Evolutionary conservation across 2,113 vertebrate species (phyloP).

Genomic region (Cyprinus carpio): DNA sequence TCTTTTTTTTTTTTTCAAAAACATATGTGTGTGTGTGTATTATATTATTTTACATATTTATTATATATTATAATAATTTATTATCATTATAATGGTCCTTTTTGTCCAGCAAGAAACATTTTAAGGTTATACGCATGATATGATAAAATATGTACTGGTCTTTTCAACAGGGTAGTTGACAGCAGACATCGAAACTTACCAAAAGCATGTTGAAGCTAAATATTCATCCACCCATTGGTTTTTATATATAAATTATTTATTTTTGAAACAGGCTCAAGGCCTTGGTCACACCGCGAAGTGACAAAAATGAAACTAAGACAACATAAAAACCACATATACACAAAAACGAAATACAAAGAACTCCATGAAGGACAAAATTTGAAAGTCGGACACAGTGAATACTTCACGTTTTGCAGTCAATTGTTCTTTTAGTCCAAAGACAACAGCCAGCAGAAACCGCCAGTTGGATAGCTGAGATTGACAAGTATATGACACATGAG

Average conservation of each 20-base stretch:
- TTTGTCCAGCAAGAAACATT: too few species aligned
- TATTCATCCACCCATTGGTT: neutral
- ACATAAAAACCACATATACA: neutral
- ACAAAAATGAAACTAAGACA: neutral
- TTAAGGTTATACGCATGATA: neutral
- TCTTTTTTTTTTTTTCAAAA: too few species aligned
- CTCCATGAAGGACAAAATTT: neutral
- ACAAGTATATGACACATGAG: slow-evolving; percentile 26
- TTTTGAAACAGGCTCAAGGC: neutral
- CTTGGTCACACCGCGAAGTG: neutral
- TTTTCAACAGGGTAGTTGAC: neutral
- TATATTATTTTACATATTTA: too few species aligned
- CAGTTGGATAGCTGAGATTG: slow-evolving; percentile 9
- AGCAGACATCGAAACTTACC: neutral
- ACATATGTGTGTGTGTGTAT: too few species aligned
- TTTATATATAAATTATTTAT: neutral
- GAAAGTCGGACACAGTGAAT: neutral
- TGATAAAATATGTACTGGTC: neutral
- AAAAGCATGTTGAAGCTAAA: neutral
- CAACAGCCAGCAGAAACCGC: slow-evolving; percentile 28
- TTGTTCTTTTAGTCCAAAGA: neutral
- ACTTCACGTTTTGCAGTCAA: neutral
- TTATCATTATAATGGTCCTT: too few species aligned
- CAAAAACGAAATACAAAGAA: neutral
- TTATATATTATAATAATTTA: too few species aligned